Percentiles rank a stretch among this genome's conserved stretches.
Evolutionary conservation across 2,113 vertebrate species (phyloP).

Genomic region (Carassius carassius): DNA sequence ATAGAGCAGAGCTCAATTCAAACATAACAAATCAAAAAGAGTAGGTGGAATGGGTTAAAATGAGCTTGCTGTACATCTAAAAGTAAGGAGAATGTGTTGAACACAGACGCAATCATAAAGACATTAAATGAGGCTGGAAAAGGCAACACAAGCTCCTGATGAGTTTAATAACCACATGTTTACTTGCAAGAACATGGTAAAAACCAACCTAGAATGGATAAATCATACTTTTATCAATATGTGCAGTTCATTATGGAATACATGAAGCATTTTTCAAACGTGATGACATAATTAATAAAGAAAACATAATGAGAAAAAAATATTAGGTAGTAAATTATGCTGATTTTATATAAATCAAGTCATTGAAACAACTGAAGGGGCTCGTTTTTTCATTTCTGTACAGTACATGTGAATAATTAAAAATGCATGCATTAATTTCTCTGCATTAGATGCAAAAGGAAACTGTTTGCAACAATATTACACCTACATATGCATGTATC

Average conservation of each 20-base stretch:
- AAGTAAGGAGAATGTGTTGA: not conserved
- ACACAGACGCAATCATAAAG: not conserved
- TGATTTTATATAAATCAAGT: not conserved
- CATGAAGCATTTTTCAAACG: not conserved
- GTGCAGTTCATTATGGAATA: not conserved
- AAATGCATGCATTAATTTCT: not conserved
- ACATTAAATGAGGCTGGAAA: not conserved
- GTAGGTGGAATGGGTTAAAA: not conserved
- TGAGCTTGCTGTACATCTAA: not conserved
- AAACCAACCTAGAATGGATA: not conserved
- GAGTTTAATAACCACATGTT: not conserved
- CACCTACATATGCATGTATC: not conserved
- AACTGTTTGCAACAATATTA: not conserved
- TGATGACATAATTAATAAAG: not conserved
- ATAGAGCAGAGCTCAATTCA: not conserved
- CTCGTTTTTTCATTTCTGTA: not conserved
- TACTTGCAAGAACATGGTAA: not conserved
- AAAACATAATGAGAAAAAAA: not conserved
- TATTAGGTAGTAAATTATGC: not conserved
- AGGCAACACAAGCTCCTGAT: not conserved
- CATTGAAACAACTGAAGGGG: not conserved
- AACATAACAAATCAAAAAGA: not conserved
- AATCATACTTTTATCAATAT: not conserved
- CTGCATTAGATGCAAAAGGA: not conserved
- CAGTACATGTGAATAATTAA: not conserved